A percentile compares a stretch with the other conserved stretches of the same genome.
Evolutionary conservation across 2,797 vertebrate genomes (phyloP).

Genomic region (Galago senegalensis): DNA sequence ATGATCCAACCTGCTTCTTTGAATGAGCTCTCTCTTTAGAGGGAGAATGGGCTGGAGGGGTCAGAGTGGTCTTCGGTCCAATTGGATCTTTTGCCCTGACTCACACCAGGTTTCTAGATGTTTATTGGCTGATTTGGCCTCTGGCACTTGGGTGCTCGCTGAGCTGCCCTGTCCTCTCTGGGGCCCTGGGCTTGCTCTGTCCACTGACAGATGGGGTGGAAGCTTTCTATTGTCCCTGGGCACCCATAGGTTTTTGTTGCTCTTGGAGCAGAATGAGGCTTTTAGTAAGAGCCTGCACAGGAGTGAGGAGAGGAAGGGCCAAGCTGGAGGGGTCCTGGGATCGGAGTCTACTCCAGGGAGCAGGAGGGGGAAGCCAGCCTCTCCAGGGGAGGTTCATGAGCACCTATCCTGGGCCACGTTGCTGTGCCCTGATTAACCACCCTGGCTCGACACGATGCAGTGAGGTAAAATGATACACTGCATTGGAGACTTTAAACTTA

Average conservation of each 20-base stretch:
- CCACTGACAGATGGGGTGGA: background rate
- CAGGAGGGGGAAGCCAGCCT: background rate
- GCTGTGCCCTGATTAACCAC: constrained; percentile 78
- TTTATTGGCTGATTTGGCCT: too few species aligned
- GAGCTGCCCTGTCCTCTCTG: background rate
- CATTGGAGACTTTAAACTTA: constrained; percentile 88
- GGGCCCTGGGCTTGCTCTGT: background rate
- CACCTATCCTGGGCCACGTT: constrained; percentile 48
- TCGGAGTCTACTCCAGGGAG: background rate
- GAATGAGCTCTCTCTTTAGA: too few species aligned
- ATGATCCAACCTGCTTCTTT: background rate
- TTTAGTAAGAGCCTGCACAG: background rate
- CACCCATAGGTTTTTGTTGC: background rate
- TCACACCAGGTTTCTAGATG: fast-evolving
- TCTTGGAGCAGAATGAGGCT: background rate
- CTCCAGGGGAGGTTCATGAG: constrained; percentile 42
- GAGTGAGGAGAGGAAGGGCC: background rate
- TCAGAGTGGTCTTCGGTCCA: fast-evolving
- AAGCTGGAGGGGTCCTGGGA: too few species aligned
- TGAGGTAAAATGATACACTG: constrained; percentile 82
- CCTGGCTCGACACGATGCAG: constrained; percentile 70
- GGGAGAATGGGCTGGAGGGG: background rate
- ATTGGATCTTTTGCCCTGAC: fast-evolving
- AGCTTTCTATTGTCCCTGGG: background rate
- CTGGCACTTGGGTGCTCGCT: background rate